These are phyloP conservation scores for Antigone vipio DNA, from an alignment of 2,113 vertebrate species.

Conservation along the genomic window DNA sequence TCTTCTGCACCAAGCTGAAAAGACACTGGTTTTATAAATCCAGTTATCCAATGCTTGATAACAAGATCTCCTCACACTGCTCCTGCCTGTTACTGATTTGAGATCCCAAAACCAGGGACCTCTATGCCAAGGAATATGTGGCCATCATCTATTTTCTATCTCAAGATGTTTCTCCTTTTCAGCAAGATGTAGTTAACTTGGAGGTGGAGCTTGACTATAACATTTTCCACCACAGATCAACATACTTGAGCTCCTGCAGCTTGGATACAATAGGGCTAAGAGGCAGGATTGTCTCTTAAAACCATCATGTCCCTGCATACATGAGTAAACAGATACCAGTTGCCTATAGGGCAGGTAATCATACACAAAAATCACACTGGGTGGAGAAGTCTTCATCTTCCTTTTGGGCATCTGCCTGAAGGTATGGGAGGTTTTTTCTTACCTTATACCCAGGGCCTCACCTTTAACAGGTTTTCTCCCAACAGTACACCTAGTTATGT, in stretches of 20 bases:
- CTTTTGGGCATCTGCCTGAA: not conserved
- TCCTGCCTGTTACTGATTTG: not conserved
- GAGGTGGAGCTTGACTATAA: not conserved
- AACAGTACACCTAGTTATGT: accelerated
- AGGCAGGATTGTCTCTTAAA: not conserved
- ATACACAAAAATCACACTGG: not conserved
- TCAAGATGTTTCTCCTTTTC: not conserved
- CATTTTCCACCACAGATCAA: not conserved
- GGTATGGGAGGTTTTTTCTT: not conserved
- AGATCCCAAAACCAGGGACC: not conserved
- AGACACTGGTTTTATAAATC: not conserved
- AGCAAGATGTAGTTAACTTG: not conserved
- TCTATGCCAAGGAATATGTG: not conserved
- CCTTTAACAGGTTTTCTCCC: not conserved
- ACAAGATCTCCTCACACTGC: not conserved
- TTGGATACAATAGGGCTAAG: not conserved
- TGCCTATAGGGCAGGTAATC: not conserved
- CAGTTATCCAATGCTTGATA: not conserved
- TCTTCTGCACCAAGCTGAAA: not conserved
- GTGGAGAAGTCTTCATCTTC: not conserved
- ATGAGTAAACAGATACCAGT: not conserved
- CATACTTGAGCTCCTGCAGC: not conserved
- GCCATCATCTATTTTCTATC: not conserved
- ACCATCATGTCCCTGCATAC: not conserved
- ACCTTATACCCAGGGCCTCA: not conserved